Conservation (phyloP, 1,140 invertebrate species). For the Antheraea pernyi region DNA sequence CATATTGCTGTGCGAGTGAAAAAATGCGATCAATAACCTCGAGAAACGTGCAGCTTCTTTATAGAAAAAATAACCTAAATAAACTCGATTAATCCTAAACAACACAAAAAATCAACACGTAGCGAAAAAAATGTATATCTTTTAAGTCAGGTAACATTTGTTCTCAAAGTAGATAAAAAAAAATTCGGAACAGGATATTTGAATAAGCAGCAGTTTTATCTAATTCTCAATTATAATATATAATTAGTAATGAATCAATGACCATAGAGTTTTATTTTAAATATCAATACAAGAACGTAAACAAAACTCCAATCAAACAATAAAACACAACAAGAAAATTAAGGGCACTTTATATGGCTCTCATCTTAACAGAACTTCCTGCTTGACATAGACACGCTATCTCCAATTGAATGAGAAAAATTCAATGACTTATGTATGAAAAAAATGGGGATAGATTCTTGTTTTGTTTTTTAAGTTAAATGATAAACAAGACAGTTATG, state of each 20-base stretch:
- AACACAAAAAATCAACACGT: neutral
- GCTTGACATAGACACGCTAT: constrained; percentile 21
- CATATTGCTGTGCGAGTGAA: constrained; percentile 43
- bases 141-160: too few species aligned
- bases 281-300: neutral
- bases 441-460: neutral
- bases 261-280: neutral
- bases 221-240: too few species aligned
- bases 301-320: constrained; percentile 29
- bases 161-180: too few species aligned
- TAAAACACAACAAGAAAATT: constrained; percentile 62
- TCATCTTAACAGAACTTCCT: constrained; percentile 71
- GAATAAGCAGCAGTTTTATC: too few species aligned
- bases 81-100: neutral
- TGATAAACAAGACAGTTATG: too few species aligned
- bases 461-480: too few species aligned
- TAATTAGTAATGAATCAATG: constrained; percentile 1
- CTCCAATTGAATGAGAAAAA: constrained; percentile 6
- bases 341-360: constrained; percentile 59
- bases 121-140: too few species aligned
- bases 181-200: too few species aligned
- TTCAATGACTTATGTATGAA: neutral
- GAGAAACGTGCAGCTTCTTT: neutral
- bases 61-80: neutral
- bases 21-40: constrained; percentile 50